Evolutionary conservation across 2,888 invertebrate species (phyloP), one percentile per base, ranked within the genome.

Genomic region (Herminia tarsipennalis): DNA sequence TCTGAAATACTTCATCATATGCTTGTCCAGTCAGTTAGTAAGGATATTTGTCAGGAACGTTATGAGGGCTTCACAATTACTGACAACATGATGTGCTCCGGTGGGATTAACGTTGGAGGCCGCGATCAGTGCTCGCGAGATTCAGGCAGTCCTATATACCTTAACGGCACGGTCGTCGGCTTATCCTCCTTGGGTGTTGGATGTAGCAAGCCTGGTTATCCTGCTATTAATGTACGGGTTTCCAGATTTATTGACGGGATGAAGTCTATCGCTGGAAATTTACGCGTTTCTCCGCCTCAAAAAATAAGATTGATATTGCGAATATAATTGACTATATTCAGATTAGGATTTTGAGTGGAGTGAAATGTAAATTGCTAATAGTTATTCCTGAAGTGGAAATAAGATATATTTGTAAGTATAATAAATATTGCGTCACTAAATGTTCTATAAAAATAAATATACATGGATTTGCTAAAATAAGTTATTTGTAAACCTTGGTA

Each of bases 71-170:
- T 18, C 6, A 0, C 1, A 1, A 36, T 27, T 6, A 14, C 14
- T 9, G 35, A 35, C 16, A 17, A 9, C 3, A 8, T 8, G 0
- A 6, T 35, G 4, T 35, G 36, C 18, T 2, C 36, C 1, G 36
- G 36, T 2, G 25, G 36, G 36, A 5, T 20, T 0, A 0, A 18
- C 0, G 35, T 13, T 1, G 36, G 27, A 1, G 27, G 36, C 5
- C 36, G 17, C n/a, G 36, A 27, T 18, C 36, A 27, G 18, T 36
- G 36, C 17, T 9, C 17, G 4, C 18, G 27, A n/a, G 36, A 36
- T 18, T 36, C 36, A 5, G 36, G 36, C 10, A 27, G 36, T 36
- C 36, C 36, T 13, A 5, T 36, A 2, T 36, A 36, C 27, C 36
- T 27, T 12, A 27, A 36, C 3, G 36, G 25, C 0, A 13, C 18